These are phyloP conservation scores for Drosophila varians DNA, from an alignment of 1,140 invertebrate species.

Conservation along the genomic window DNA sequence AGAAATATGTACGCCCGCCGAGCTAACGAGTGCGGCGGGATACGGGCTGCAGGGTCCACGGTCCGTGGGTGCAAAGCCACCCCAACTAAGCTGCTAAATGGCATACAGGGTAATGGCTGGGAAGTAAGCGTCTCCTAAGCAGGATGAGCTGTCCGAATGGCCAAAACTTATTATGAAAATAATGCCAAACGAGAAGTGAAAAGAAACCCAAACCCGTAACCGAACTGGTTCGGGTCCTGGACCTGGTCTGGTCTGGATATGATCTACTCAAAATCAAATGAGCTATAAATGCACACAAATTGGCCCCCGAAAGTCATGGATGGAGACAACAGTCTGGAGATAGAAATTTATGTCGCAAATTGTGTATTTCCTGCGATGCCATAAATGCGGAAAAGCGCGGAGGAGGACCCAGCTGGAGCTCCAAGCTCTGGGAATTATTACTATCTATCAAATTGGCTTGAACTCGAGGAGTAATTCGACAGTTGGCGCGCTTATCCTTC, in stretches of 20 bases:
- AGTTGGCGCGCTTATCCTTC: constrained; percentile 27
- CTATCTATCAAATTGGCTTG: constrained; percentile 44
- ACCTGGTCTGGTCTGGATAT: constrained; percentile 17
- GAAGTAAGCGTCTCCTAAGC: constrained; percentile 73
- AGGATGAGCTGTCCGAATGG: constrained; percentile 73
- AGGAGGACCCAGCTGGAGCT: constrained; percentile 27
- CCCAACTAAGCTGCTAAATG: constrained; percentile 78
- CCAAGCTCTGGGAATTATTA: constrained; percentile 39
- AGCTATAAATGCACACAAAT: constrained; percentile 74
- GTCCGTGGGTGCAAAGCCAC: constrained; percentile 36
- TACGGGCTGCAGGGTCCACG: not conserved
- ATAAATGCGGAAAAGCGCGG: constrained; percentile 22
- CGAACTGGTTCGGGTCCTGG: not conserved
- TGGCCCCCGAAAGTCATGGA: constrained; percentile 25
- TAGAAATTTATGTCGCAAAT: constrained; percentile 60
- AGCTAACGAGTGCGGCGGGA: constrained; percentile 43
- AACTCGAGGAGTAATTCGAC: constrained; percentile 11
- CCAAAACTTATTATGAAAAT: constrained; percentile 79
- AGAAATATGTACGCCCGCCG: constrained; percentile 59
- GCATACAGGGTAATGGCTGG: constrained; percentile 63
- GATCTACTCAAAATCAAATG: constrained; percentile 71
- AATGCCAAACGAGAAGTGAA: constrained; percentile 53
- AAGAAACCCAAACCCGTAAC: constrained; percentile 13
- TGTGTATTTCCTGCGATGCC: constrained; percentile 52
- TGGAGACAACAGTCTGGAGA: constrained; percentile 29